Conservation (phyloP, 2,113 vertebrate genomes). For the Harpagus bidentatus region DNA sequence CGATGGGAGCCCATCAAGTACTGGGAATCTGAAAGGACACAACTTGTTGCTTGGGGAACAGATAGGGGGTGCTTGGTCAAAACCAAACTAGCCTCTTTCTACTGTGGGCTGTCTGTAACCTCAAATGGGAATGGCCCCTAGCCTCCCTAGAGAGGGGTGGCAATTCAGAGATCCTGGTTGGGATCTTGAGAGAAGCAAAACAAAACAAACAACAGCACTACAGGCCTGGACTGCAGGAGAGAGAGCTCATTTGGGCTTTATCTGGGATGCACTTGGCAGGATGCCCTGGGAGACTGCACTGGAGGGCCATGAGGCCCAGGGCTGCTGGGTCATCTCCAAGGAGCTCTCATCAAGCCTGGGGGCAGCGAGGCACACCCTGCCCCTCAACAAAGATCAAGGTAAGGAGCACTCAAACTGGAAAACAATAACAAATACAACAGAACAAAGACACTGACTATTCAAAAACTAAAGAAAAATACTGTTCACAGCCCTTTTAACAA, state of each 20-base stretch:
- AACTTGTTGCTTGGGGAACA: not conserved
- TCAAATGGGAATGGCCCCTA: not conserved
- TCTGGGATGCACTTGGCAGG: not conserved
- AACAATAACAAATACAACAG: not conserved
- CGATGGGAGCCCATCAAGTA: too few relatives aligned
- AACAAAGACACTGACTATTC: not conserved
- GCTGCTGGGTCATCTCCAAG: not conserved
- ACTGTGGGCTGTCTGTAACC: not conserved
- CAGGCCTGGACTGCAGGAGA: not conserved
- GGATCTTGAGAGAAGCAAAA: not conserved
- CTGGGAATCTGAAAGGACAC: not conserved
- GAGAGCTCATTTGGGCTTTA: not conserved
- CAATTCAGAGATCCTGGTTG: not conserved
- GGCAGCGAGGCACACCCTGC: not conserved
- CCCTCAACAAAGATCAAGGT: not conserved
- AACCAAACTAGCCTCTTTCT: not conserved
- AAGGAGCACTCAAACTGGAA: not conserved
- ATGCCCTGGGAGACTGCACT: not conserved
- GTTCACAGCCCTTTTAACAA: not conserved
- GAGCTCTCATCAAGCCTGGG: not conserved
- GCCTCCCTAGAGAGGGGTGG: not conserved
- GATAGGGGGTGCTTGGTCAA: not conserved
- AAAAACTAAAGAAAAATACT: not conserved
- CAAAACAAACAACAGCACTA: not conserved
- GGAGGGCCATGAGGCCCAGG: not conserved